A percentile compares a stretch with the other conserved stretches of the same genome.
Conservation (phyloP, 1,140 invertebrate species). For the Coptotermes formosanus region DNA sequence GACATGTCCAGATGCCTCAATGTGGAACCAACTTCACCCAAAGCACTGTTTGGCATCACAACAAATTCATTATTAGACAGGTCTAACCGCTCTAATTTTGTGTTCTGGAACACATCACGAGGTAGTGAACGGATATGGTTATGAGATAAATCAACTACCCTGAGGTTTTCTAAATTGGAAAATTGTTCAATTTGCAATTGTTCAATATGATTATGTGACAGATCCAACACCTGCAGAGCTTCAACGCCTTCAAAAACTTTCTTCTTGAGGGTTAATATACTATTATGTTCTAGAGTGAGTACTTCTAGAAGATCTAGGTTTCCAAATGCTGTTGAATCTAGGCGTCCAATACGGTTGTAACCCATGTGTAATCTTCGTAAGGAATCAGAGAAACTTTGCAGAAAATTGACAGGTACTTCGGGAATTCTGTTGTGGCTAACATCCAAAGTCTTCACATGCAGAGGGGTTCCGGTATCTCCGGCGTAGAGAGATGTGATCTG, state of each 20-base stretch:
- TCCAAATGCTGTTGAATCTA: conserved; percentile 70
- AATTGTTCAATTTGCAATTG: conserved; percentile 80
- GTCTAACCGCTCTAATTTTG: conserved; percentile 75
- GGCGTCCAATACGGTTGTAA: conserved; percentile 67
- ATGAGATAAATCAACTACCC: conserved; percentile 71
- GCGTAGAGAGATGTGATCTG: conserved; percentile 60
- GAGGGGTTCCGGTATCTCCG: conserved; percentile 50
- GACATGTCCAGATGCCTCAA: conserved; percentile 73
- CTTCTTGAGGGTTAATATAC: conserved; percentile 66
- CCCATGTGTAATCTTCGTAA: conserved; percentile 67
- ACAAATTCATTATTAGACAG: conserved; percentile 76
- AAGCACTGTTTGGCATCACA: conserved; percentile 66
- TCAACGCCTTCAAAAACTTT: conserved; percentile 72
- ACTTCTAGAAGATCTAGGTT: conserved; percentile 68
- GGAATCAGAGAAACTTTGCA: conserved; percentile 59
- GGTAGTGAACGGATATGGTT: conserved; percentile 76
- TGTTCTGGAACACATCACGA: conserved; percentile 76
- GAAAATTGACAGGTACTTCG: conserved; percentile 62
- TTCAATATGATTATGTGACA: conserved; percentile 73
- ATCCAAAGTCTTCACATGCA: conserved; percentile 66
- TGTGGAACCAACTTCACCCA: conserved; percentile 72
- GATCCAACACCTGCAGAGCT: conserved; percentile 72
- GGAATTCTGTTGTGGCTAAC: conserved; percentile 65
- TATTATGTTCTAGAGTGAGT: conserved; percentile 72
- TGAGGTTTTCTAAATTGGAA: conserved; percentile 69